These are phyloP conservation scores for Heliconius aoede DNA, from an alignment of 2,888 invertebrate genomes.

Conservation along the genomic window DNA sequence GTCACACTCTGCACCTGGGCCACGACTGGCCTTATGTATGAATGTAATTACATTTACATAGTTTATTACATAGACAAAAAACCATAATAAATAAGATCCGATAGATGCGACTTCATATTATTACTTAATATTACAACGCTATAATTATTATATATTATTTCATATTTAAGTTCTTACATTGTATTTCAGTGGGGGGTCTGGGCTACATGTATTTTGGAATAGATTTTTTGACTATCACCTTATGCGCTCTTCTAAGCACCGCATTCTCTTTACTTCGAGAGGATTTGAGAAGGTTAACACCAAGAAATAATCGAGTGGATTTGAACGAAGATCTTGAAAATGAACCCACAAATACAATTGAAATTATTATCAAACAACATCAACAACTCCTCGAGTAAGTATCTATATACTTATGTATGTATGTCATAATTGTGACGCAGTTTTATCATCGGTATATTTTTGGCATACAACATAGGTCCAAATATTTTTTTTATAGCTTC, in stretches of 20 bases:
- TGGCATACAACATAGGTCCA: no score
- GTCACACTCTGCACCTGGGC: no score
- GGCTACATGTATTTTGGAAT: conserved; percentile 58
- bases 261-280: conserved; percentile 61
- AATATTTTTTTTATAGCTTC: no score
- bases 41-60: no score
- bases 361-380: conserved; percentile 56
- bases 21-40: no score
- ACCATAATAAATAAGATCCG: no score
- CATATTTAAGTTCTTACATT: background rate
- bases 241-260: conserved; percentile 60
- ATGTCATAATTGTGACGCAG: no score
- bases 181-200: conserved; percentile 57
- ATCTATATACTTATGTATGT: background rate
- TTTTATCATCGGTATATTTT: no score
- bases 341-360: conserved; percentile 44
- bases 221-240: conserved; percentile 60
- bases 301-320: conserved; percentile 40
- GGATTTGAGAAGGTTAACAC: conserved; percentile 55
- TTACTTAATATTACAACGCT: no score
- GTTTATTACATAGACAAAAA: no score
- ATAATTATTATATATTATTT: background rate
- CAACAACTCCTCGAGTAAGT: conserved; percentile 62
- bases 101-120: background rate
- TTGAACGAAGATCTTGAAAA: conserved; percentile 14